phyloP scores from a whole-genome alignment of 1,140 invertebrate genomes.

The Heliconius eleuchia region DNA sequence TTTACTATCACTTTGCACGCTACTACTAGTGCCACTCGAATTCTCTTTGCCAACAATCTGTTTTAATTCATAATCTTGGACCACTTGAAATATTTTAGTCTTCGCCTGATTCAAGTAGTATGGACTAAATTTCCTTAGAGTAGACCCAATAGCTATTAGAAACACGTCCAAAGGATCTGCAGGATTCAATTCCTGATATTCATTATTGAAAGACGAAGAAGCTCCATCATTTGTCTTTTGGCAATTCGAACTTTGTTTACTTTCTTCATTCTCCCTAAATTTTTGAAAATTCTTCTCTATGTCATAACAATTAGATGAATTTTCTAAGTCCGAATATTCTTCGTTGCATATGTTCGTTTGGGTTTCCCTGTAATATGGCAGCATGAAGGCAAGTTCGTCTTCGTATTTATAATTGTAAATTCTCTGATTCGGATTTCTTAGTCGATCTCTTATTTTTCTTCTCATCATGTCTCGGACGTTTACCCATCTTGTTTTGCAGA shows the following conservation, averaged over 20 bases:
- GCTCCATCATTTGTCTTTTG: not conserved
- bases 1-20: slow-evolving; percentile 43
- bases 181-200: slow-evolving; percentile 55
- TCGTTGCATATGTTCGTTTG: slow-evolving; percentile 29
- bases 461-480: slow-evolving; percentile 74
- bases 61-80: slow-evolving; percentile 71
- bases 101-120: slow-evolving; percentile 73
- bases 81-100: slow-evolving; percentile 72
- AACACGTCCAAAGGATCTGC: slow-evolving; percentile 67
- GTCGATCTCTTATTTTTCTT: slow-evolving; percentile 53
- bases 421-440: slow-evolving; percentile 49
- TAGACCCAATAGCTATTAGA: slow-evolving; percentile 63
- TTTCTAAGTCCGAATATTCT: slow-evolving; percentile 57
- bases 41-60: slow-evolving; percentile 66
- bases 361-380: slow-evolving; percentile 62
- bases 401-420: slow-evolving; percentile 70
- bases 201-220: slow-evolving; percentile 18
- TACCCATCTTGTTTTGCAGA: slow-evolving; percentile 67
- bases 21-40: slow-evolving; percentile 43
- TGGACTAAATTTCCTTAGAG: slow-evolving; percentile 65
- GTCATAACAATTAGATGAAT: slow-evolving; percentile 46
- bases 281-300: slow-evolving; percentile 51
- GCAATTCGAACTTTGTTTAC: not conserved
- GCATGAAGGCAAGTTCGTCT: slow-evolving; percentile 61
- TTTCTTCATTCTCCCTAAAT: slow-evolving; percentile 17